phyloP scores from a whole-genome alignment of 2,888 invertebrate species.

The Ectemnius lituratus region DNA sequence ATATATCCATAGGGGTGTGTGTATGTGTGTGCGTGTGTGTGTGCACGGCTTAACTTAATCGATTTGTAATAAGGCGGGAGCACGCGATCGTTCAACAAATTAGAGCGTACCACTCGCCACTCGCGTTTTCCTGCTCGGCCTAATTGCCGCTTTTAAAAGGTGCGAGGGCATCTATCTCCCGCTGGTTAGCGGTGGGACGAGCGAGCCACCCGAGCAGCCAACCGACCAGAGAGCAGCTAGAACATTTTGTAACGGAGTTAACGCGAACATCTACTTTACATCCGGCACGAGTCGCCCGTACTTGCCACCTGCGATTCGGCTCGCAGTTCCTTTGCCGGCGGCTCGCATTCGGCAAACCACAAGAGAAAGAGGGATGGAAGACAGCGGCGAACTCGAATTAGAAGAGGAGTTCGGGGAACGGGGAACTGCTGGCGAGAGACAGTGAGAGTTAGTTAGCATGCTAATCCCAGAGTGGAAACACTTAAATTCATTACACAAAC shows the following conservation, averaged over 20 bases:
- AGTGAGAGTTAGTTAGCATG: slow-evolving; percentile 66
- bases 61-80: slow-evolving; percentile 31
- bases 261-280: slow-evolving; percentile 50
- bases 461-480: slow-evolving; percentile 70
- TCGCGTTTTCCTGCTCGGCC: not conserved
- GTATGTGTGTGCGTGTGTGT: not conserved
- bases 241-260: slow-evolving; percentile 30
- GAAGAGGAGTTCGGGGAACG: slow-evolving; percentile 52
- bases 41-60: slow-evolving; percentile 28
- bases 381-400: slow-evolving; percentile 50
- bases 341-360: not conserved
- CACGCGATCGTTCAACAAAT: slow-evolving; percentile 21
- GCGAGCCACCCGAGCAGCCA: not conserved
- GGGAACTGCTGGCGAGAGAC: slow-evolving; percentile 14
- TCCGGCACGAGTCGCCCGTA: slow-evolving; percentile 45
- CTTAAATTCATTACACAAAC: slow-evolving; percentile 73
- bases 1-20: not conserved
- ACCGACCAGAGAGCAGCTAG: not conserved
- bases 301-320: slow-evolving; percentile 59
- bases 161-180: too few species aligned
- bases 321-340: slow-evolving; percentile 14
- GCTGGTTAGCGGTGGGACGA: not conserved
- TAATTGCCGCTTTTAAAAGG: not conserved
- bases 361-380: slow-evolving; percentile 30
- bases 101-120: slow-evolving; percentile 2